phyloP scores from a whole-genome alignment of 2,113 vertebrate species.

The Pseudolaguvia tuberculata region DNA sequence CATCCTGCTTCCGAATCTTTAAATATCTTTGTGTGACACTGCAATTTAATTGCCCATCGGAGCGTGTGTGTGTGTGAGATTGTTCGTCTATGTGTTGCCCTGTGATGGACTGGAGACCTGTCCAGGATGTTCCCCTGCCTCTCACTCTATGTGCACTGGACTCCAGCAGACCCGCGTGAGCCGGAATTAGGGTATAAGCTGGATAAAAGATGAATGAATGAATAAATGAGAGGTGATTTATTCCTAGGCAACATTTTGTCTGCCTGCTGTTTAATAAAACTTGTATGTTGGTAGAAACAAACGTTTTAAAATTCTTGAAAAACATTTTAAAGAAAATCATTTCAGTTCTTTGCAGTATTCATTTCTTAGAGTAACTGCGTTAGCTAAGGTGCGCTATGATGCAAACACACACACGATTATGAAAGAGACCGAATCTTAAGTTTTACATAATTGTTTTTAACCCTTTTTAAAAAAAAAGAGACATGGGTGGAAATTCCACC shows the following conservation, averaged over 20 bases:
- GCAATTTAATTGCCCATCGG: too few relatives aligned
- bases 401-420: constrained; percentile 4
- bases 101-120: too few relatives aligned
- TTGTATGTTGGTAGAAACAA: neutral
- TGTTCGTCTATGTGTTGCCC: too few relatives aligned
- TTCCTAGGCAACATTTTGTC: too few relatives aligned
- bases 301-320: neutral
- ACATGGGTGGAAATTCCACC: neutral
- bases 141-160: too few relatives aligned
- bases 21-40: too few relatives aligned
- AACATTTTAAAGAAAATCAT: neutral
- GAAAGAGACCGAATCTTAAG: neutral
- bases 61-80: too few relatives aligned
- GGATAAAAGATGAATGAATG: neutral
- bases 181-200: too few relatives aligned
- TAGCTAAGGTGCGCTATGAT: neutral
- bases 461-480: neutral
- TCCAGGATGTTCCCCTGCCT: too few relatives aligned
- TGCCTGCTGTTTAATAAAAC: too few relatives aligned
- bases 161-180: too few relatives aligned
- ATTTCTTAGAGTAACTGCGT: neutral
- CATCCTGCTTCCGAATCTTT: too few relatives aligned
- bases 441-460: neutral
- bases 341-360: neutral
- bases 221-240: neutral